A percentile compares a stretch with the other conserved stretches of the same genome.
Conservation (phyloP, 2,113 vertebrate species). For the Ammodytes dubius region DNA sequence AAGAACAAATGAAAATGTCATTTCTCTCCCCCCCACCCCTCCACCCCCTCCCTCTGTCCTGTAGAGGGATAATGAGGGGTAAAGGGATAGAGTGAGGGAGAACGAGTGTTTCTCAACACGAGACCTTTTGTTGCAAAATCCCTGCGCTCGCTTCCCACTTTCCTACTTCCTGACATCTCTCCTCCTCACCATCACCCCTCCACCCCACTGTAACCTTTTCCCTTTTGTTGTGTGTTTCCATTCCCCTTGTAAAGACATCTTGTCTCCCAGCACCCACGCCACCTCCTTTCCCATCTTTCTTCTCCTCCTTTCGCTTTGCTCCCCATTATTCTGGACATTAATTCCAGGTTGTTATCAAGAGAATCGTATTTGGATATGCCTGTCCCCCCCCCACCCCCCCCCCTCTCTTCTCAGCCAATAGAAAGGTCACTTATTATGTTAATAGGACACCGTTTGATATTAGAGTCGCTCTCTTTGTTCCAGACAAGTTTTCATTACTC, state of each 20-base stretch:
- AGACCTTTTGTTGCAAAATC: slow-evolving; percentile 77
- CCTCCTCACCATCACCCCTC: slow-evolving; percentile 28
- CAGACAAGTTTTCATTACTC: slow-evolving; percentile 72
- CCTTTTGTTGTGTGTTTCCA: slow-evolving; percentile 36
- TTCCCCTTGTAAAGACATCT: neutral
- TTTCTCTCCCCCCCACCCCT: slow-evolving; percentile 26
- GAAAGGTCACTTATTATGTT: slow-evolving; percentile 75
- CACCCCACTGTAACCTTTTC: slow-evolving; percentile 14
- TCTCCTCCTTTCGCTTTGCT: slow-evolving; percentile 19
- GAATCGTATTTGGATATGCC: slow-evolving; percentile 39
- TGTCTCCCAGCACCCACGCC: slow-evolving; percentile 39
- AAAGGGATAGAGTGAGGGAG: slow-evolving; percentile 63
- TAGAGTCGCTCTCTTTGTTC: slow-evolving; percentile 68
- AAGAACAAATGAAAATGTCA: slow-evolving; percentile 84
- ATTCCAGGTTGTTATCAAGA: slow-evolving; percentile 69
- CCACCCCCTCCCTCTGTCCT: slow-evolving; percentile 47
- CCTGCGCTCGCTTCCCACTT: slow-evolving; percentile 29
- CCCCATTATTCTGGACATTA: slow-evolving; percentile 58
- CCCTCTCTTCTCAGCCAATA: slow-evolving; percentile 53
- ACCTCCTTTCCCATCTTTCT: slow-evolving; percentile 20
- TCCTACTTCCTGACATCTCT: slow-evolving; percentile 39
- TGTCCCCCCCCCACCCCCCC: neutral
- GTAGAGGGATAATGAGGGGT: slow-evolving; percentile 74
- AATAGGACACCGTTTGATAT: slow-evolving; percentile 73
- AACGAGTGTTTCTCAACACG: slow-evolving; percentile 74